Evolutionary conservation across 2,113 vertebrate species (phyloP).

Genomic region (Platysteira castanea): DNA sequence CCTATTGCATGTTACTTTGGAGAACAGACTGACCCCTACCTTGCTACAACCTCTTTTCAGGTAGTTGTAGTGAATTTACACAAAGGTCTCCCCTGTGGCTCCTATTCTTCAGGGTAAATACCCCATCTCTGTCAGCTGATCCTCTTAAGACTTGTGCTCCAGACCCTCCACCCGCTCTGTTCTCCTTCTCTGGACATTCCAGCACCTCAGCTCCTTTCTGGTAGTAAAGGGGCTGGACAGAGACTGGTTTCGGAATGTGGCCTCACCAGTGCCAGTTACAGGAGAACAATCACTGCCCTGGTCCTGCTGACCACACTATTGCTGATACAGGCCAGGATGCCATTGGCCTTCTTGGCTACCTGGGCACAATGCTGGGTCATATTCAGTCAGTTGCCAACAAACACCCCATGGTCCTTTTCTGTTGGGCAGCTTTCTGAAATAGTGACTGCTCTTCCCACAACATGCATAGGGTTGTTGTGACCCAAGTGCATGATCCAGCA

Average conservation of each 20-base stretch:
- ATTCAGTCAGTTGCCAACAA: neutral
- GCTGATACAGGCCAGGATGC: neutral
- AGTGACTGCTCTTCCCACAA: no score
- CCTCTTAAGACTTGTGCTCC: neutral
- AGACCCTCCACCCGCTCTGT: neutral
- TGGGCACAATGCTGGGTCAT: neutral
- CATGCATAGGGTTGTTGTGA: neutral
- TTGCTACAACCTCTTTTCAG: neutral
- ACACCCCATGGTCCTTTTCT: fast-evolving
- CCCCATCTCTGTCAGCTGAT: neutral
- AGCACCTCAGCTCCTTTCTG: neutral
- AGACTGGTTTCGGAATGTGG: fast-evolving
- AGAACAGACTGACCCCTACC: neutral
- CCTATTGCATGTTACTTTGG: neutral
- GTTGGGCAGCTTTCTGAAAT: neutral
- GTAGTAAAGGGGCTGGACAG: neutral
- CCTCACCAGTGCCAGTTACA: neutral
- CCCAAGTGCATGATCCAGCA: neutral
- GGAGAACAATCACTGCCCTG: neutral
- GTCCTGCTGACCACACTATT: neutral
- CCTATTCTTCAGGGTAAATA: neutral
- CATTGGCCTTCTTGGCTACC: neutral
- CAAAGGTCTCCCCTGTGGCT: neutral
- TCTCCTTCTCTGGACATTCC: neutral
- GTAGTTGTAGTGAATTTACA: neutral